These are phyloP conservation scores for Nomada hirtipes DNA, from an alignment of 2,888 invertebrate genomes.

Conservation along the genomic window DNA sequence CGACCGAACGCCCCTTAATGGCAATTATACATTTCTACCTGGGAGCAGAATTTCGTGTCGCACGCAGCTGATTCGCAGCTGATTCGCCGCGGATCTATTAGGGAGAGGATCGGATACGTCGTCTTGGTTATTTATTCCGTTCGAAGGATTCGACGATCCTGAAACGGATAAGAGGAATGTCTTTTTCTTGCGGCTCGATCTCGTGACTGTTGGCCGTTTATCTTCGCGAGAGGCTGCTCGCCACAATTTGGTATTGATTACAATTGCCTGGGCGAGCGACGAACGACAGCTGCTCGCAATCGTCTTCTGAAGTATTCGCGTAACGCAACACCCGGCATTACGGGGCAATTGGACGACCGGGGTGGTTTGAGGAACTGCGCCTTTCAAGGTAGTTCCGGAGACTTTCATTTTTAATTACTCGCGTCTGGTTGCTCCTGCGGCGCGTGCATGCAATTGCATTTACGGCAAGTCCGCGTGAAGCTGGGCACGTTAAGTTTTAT, in stretches of 20 bases:
- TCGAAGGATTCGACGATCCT: neutral
- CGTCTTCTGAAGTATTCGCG: neutral
- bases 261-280: conserved; percentile 4
- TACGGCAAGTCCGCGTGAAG: too few species aligned
- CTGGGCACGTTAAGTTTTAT: too few species aligned
- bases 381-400: neutral
- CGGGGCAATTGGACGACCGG: neutral
- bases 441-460: neutral
- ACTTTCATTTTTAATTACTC: neutral
- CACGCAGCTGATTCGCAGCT: conserved; percentile 15
- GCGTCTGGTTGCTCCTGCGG: neutral
- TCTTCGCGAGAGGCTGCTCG: conserved; percentile 1
- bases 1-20: conserved; percentile 1
- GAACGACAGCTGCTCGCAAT: conserved; percentile 10
- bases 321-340: neutral
- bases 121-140: conserved; percentile 28
- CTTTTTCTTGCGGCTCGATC: conserved; percentile 10
- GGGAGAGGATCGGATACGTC: neutral
- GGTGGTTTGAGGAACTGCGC: neutral
- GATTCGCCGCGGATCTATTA: neutral
- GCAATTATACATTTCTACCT: conserved; percentile 45
- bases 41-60: conserved; percentile 18
- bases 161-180: conserved; percentile 8
- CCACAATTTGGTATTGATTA: conserved; percentile 29
- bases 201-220: conserved; percentile 34